These are phyloP conservation scores for Pithys albifrons DNA, from an alignment of 2,113 vertebrate genomes.

Conservation along the genomic window DNA sequence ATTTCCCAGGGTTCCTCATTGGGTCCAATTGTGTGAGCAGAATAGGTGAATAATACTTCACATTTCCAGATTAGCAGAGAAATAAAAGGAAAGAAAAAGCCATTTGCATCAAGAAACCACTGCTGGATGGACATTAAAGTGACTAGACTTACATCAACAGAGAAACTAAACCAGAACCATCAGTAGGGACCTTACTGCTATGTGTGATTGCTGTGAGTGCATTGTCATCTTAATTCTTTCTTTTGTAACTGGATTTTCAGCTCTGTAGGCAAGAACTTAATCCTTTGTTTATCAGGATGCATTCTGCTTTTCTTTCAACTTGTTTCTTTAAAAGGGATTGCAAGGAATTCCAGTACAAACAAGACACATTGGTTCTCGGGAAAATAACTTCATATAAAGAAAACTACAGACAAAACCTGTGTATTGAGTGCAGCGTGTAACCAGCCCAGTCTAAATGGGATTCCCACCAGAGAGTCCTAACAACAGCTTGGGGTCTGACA, in stretches of 20 bases:
- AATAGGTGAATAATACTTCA: neutral
- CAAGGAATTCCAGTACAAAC: neutral
- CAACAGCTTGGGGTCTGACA: neutral
- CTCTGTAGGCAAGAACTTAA: neutral
- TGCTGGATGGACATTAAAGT: neutral
- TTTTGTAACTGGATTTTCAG: neutral
- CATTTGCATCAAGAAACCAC: neutral
- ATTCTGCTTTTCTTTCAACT: neutral
- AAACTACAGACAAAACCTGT: neutral
- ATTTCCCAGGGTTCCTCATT: neutral
- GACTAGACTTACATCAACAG: neutral
- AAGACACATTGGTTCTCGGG: neutral
- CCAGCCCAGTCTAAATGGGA: neutral
- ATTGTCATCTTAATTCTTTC: neutral
- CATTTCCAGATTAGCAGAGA: neutral
- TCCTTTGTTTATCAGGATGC: neutral
- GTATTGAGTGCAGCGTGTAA: neutral
- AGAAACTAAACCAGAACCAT: neutral
- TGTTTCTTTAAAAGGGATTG: neutral
- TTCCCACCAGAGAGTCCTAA: neutral
- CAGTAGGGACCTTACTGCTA: neutral
- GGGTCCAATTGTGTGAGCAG: neutral
- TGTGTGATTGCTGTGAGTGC: neutral
- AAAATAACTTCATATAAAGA: neutral
- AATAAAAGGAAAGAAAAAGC: neutral